Conservation (phyloP, 1,140 invertebrate species). For the Sycobia sp. region DNA sequence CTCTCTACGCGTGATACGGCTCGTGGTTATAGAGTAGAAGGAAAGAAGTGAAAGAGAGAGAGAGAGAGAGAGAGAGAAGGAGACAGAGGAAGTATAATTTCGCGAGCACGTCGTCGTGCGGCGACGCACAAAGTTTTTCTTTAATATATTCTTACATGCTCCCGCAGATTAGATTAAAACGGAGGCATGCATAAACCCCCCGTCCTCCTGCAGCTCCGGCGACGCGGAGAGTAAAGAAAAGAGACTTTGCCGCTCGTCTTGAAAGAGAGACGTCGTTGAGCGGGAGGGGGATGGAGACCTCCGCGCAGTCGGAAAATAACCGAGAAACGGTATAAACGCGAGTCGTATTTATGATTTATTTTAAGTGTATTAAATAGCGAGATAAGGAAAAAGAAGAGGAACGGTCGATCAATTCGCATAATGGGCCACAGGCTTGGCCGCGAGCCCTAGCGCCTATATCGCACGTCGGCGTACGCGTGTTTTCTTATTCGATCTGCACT, state of each 20-base stretch:
- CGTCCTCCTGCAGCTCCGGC: no score
- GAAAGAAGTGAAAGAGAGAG: not conserved
- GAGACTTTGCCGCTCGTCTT: not conserved
- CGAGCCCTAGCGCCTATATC: no score
- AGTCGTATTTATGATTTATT: conserved; percentile 60
- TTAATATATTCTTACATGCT: conserved; percentile 62
- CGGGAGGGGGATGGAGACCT: conserved; percentile 14
- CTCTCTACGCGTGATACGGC: conserved; percentile 24
- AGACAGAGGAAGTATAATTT: conserved; percentile 52
- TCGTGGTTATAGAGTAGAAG: not conserved
- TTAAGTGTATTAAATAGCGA: conserved; percentile 40
- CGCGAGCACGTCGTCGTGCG: conserved; percentile 44
- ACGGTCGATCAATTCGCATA: not conserved
- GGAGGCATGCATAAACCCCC: conserved; percentile 52
- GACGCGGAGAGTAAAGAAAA: conserved; percentile 6
- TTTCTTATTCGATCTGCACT: no score
- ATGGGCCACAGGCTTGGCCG: no score
- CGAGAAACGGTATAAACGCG: conserved; percentile 44
- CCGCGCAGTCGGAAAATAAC: conserved; percentile 31
- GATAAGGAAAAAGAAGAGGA: not conserved
- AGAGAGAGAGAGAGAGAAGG: no score
- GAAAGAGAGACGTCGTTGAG: not conserved
- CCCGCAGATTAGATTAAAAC: conserved; percentile 60
- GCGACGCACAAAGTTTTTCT: conserved; percentile 53
- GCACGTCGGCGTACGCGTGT: no score